A percentile compares a stretch with the other conserved stretches of the same genome.
These are phyloP conservation scores for Daktulosphaira vitifoliae DNA, from an alignment of 1,140 invertebrate species.

Conservation along the genomic window DNA sequence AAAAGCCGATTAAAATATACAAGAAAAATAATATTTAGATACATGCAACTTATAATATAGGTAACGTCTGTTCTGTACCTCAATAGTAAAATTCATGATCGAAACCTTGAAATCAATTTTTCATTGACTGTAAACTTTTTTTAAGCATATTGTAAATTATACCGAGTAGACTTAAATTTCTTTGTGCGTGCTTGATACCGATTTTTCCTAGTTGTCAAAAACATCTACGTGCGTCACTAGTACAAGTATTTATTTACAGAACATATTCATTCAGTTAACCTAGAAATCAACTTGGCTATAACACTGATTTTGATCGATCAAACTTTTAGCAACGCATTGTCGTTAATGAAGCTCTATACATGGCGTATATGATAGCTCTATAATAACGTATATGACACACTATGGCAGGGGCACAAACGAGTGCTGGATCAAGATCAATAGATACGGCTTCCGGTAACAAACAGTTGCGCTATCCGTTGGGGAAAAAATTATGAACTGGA, in stretches of 20 bases:
- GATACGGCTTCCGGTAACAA: conserved; percentile 10
- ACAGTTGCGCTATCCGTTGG: background rate
- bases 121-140: conserved; percentile 2
- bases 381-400: no score
- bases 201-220: background rate
- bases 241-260: no score
- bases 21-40: background rate
- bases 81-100: background rate
- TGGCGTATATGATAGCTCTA: no score
- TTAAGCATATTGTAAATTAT: no score
- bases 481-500: background rate
- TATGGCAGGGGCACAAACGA: no score
- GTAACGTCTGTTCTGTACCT: background rate
- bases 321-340: background rate
- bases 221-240: no score
- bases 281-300: no score
- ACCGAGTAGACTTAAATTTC: no score
- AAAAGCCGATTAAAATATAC: conserved; percentile 5
- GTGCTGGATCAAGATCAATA: background rate
- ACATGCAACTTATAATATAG: conserved; percentile 12
- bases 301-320: background rate
- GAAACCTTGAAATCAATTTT: conserved; percentile 21
- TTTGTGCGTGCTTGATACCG: background rate
- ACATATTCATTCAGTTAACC: no score
- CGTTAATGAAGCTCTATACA: no score